Evolutionary conservation across 1,140 invertebrate species (phyloP).

Genomic region (Apocrypta bakeri): DNA sequence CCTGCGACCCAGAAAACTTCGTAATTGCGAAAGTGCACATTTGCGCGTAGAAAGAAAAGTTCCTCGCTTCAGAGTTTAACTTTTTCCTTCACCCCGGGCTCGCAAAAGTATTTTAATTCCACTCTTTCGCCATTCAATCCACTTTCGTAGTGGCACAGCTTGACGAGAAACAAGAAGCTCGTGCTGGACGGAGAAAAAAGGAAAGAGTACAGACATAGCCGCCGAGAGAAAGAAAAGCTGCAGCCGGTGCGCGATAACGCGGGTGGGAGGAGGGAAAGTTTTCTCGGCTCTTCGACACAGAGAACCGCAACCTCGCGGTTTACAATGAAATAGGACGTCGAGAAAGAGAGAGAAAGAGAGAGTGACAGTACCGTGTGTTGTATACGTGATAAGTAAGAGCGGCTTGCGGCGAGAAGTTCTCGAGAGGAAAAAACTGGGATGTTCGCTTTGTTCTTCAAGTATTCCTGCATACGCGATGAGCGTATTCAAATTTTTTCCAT

Average conservation of each 20-base stretch:
- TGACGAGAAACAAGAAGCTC: conserved; percentile 18
- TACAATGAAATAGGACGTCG: background rate
- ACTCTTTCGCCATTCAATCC: background rate
- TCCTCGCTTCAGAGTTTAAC: background rate
- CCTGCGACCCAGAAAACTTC: conserved; percentile 35
- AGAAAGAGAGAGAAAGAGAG: conserved; percentile 12
- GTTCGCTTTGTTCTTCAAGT: too few species aligned
- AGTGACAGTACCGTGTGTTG: background rate
- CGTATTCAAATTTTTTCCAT: too few species aligned
- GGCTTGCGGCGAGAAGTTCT: too few species aligned
- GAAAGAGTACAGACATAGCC: background rate
- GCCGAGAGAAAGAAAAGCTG: background rate
- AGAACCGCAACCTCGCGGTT: conserved; percentile 35
- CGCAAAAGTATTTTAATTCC: conserved; percentile 43
- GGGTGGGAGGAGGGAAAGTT: conserved; percentile 9
- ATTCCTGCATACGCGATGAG: too few species aligned
- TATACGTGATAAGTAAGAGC: too few species aligned
- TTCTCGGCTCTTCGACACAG: conserved; percentile 38
- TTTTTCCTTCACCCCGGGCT: background rate
- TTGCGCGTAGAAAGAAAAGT: conserved; percentile 26
- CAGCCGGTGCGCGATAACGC: background rate
- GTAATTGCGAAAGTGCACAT: conserved; percentile 36
- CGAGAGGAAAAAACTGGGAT: too few species aligned
- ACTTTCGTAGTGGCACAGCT: background rate
- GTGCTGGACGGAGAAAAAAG: background rate